phyloP scores from a whole-genome alignment of 1,140 invertebrate genomes.

The Lepidurus packardi region DNA sequence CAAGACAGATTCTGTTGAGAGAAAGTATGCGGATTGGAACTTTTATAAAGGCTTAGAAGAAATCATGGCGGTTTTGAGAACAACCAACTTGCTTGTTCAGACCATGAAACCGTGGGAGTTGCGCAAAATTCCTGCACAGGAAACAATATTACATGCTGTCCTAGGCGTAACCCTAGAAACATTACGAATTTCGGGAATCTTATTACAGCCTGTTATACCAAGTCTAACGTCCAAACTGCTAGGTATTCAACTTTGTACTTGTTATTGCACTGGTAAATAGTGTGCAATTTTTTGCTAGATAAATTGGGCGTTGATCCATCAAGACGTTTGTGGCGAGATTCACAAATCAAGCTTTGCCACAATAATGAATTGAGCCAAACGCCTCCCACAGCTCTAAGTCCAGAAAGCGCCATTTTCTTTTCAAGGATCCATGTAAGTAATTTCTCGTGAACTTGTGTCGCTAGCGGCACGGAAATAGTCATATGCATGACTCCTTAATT shows the following conservation, averaged over 20 bases:
- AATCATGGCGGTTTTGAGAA: slow-evolving; percentile 64
- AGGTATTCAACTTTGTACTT: slow-evolving; percentile 35
- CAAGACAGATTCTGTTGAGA: slow-evolving; percentile 10
- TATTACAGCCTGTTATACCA: slow-evolving; percentile 80
- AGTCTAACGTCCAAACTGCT: slow-evolving; percentile 55
- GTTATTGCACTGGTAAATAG: background rate
- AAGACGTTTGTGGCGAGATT: background rate
- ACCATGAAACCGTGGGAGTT: slow-evolving; percentile 81
- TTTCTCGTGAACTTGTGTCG: background rate
- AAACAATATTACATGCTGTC: slow-evolving; percentile 59
- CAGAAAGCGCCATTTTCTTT: background rate
- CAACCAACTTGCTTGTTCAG: slow-evolving; percentile 80
- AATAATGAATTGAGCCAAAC: background rate
- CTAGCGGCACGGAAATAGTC: background rate
- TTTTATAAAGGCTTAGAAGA: slow-evolving; percentile 72
- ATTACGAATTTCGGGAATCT: slow-evolving; percentile 65
- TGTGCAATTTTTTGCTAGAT: background rate
- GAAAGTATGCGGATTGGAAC: slow-evolving; percentile 44
- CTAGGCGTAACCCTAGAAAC: slow-evolving; percentile 79
- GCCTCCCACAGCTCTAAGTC: background rate
- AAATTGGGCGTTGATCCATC: background rate
- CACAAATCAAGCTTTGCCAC: background rate
- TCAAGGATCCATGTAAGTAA: background rate
- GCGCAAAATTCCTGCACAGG: slow-evolving; percentile 48
- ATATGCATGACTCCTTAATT: background rate